Evolutionary conservation across 2,113 vertebrate genomes (phyloP), one percentile per base, ranked within the genome.

Genomic region (Galemys pyrenaicus): DNA sequence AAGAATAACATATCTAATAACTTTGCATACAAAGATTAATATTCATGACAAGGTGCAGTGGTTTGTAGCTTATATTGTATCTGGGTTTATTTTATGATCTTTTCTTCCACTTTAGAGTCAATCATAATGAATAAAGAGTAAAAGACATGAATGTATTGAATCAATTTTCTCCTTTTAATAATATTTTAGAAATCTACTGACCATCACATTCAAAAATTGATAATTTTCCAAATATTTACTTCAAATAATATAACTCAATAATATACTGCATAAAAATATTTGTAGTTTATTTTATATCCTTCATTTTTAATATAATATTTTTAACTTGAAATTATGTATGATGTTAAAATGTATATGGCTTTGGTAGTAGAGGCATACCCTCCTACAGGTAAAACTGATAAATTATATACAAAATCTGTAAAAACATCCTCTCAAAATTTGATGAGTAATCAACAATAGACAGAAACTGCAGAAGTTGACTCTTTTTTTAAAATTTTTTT

Each of bases 91-190:
- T 78, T 44, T 75, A 82, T 87, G 80, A 26, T 5, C 5, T 95
- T 89, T 60, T 41, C 30, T 60, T 83, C 41, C 9, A 41, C 74
- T 58, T 90, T 15, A 68, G 58, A 77, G 22, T 83, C 17, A 86
- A 49, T 1, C 9, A 81, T 15, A 67, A 11, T 78, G 24, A 58
- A 60, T 37, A 60, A 71, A 83, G 24, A 51, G 5, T 87, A 44
- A 51, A 44, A 81, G 15, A 86, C 35, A 65, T 6, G 19, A 74
- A 81, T 13, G 3, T 28, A 92, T 26, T 94, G 54, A 85, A 75
- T 84, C 74, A 32, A 65, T 81, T 46, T 90, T 83, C 26, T 77
- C 65, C 71, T 65, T 79, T 90, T 74, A 13, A n/a, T n/a, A 92
- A 49, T 71, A 78, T 83, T 70, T 54, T 70, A 74, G 87, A 46